phyloP scores from a whole-genome alignment of 2,888 invertebrate species.

The Helobdella robusta region DNA sequence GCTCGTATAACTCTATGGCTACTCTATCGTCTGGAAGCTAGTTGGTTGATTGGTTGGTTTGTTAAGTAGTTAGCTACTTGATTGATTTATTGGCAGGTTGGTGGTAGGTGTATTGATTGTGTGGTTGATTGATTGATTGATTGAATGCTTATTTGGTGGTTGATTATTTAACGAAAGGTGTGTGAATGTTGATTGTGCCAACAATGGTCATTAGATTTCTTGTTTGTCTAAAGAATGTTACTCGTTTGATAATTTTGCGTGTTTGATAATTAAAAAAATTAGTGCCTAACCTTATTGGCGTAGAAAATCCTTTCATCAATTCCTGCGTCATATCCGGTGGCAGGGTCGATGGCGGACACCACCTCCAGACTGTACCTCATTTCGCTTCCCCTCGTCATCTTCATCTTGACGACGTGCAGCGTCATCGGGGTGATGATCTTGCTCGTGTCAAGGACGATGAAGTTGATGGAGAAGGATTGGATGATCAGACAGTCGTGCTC shows the following conservation, averaged over 20 bases:
- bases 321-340: neutral
- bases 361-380: slow-evolving; percentile 16
- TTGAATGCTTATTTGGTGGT: too few species aligned
- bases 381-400: neutral
- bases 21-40: neutral
- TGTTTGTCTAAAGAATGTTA: too few species aligned
- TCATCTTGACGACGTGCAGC: slow-evolving; percentile 2
- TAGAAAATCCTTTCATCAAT: slow-evolving; percentile 7
- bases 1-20: slow-evolving; percentile 7
- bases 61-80: neutral
- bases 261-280: neutral
- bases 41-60: too few species aligned
- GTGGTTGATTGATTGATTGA: neutral
- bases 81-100: neutral
- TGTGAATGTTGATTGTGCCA: too few species aligned
- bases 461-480: slow-evolving; percentile 16
- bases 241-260: too few species aligned
- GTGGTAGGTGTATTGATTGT: neutral
- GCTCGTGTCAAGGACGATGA: neutral
- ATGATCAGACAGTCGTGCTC: slow-evolving; percentile 20
- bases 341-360: neutral
- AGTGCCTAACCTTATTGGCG: slow-evolving; percentile 9
- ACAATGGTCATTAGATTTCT: too few species aligned
- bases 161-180: too few species aligned
- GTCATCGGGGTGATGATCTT: slow-evolving; percentile 11